phyloP scores from a whole-genome alignment of 2,888 invertebrate genomes.

The Phrixothrix hirtus region DNA sequence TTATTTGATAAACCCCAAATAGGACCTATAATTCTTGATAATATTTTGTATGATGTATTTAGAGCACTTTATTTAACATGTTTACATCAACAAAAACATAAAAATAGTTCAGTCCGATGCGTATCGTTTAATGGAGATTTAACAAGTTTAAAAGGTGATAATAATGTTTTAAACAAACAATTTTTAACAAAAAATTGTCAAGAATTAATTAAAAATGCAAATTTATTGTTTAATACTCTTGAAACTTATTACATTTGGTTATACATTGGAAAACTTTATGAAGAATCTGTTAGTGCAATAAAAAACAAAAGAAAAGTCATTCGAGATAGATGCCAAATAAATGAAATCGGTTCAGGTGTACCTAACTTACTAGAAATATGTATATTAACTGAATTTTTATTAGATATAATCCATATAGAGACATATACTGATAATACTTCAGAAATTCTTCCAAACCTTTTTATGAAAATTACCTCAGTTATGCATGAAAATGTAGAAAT shows the following conservation, averaged over 20 bases:
- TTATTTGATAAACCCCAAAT: conserved; percentile 87
- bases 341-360: conserved; percentile 66
- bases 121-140: conserved; percentile 54
- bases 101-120: conserved; percentile 46
- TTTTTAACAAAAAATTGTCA: conserved; percentile 57
- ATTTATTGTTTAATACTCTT: conserved; percentile 78
- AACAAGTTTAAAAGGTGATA: conserved; percentile 48
- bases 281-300: conserved; percentile 52
- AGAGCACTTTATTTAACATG: conserved; percentile 63
- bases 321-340: conserved; percentile 45
- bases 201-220: conserved; percentile 82
- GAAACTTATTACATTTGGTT: conserved; percentile 88
- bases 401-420: conserved; percentile 76
- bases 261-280: conserved; percentile 70
- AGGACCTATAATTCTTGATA: conserved; percentile 75
- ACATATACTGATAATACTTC: conserved; percentile 77
- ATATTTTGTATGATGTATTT: conserved; percentile 78
- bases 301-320: conserved; percentile 42
- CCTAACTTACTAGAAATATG: conserved; percentile 73
- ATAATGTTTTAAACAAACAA: conserved; percentile 46
- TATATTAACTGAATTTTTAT: conserved; percentile 70
- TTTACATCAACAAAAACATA: conserved; percentile 55
- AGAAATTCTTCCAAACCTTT: conserved; percentile 76
- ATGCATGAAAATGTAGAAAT: conserved; percentile 62
- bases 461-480: conserved; percentile 67